A percentile compares a stretch with the other conserved stretches of the same genome.
Evolutionary conservation across 2,888 invertebrate species (phyloP).

Genomic region (Eumacrocentrus americanus): DNA sequence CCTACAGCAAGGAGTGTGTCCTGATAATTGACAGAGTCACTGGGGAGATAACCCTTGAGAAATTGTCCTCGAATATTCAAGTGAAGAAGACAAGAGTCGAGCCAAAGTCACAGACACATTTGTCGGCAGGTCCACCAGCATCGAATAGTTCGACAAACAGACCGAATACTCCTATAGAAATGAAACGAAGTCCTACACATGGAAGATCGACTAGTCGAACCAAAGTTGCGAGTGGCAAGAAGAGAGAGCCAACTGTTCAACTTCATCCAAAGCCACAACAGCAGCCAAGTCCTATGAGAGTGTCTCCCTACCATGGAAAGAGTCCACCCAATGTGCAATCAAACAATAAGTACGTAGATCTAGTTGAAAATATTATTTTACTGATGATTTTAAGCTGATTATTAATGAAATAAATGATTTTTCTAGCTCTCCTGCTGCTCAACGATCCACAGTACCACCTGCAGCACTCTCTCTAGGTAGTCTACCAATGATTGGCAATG

Average conservation of each 20-base stretch:
- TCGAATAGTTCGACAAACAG: conserved; percentile 39
- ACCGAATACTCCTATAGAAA: conserved; percentile 53
- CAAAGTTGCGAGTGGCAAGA: conserved; percentile 57
- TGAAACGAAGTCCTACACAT: conserved; percentile 52
- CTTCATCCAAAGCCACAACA: conserved; percentile 50
- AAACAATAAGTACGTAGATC: conserved; percentile 3
- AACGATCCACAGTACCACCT: not conserved
- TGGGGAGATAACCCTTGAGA: conserved; percentile 92
- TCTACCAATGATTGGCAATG: conserved; percentile 76
- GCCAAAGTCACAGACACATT: conserved; percentile 45
- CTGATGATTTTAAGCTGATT: no score
- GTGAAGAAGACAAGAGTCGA: conserved; percentile 82
- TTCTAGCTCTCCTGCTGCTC: conserved; percentile 13
- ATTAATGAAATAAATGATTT: no score
- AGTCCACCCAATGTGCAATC: conserved; percentile 45
- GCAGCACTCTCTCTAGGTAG: conserved; percentile 67
- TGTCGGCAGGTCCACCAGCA: conserved; percentile 34
- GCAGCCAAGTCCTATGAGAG: conserved; percentile 48
- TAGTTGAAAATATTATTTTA: conserved; percentile 2
- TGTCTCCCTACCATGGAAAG: conserved; percentile 52
- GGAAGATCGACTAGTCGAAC: conserved; percentile 55
- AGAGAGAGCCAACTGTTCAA: conserved; percentile 53
- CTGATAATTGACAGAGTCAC: conserved; percentile 91
- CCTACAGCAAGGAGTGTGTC: conserved; percentile 93
- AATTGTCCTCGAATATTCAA: conserved; percentile 88